Conservation (phyloP, 2,797 vertebrate genomes). For the Poecilia wingei region DNA sequence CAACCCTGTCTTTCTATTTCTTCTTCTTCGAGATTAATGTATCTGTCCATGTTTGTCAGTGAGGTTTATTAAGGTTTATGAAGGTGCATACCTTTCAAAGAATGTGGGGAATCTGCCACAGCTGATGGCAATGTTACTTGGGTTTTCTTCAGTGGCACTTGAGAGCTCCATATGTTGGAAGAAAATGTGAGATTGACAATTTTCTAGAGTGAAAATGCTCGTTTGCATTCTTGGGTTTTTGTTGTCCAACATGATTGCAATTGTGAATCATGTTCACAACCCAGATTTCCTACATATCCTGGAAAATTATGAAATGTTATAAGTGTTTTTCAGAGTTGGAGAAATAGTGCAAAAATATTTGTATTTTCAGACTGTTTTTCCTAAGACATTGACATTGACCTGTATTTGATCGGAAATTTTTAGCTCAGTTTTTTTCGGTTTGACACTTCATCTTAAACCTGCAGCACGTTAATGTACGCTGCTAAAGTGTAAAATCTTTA, state of each 20-base stretch:
- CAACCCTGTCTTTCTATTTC: constrained; percentile 17
- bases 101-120: background rate
- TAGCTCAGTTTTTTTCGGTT: background rate
- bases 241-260: background rate
- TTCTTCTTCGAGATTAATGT: constrained; percentile 47
- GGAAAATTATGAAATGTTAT: background rate
- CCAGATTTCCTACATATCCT: background rate
- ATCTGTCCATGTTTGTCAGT: constrained; percentile 30
- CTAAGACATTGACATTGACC: background rate
- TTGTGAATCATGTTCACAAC: background rate
- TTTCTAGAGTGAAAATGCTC: background rate
- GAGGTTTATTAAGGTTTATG: constrained; percentile 19
- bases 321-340: background rate
- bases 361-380: background rate
- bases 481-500: background rate
- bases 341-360: background rate
- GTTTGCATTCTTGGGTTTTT: background rate
- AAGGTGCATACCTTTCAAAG: constrained; percentile 11
- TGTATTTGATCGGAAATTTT: background rate
- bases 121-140: constrained; percentile 1
- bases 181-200: constrained; percentile 5
- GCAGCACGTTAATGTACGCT: background rate
- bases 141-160: constrained; percentile 13
- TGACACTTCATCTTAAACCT: background rate
- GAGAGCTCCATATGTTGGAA: constrained; percentile 4